phyloP scores from a whole-genome alignment of 2,888 invertebrate species.

The Hetaerina titia region DNA sequence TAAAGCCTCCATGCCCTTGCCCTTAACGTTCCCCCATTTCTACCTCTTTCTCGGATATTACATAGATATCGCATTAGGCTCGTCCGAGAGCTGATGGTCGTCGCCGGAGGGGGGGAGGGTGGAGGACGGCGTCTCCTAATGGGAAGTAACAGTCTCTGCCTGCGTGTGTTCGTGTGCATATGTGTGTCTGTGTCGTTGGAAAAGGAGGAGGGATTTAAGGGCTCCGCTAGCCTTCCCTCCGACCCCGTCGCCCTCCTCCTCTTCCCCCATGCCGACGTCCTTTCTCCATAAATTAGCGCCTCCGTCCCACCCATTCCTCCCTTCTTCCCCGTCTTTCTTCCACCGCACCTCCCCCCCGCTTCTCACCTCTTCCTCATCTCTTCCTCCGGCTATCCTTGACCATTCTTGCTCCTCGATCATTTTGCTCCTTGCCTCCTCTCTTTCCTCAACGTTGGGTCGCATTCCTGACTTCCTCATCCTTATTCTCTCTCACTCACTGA shows the following conservation, averaged over 20 bases:
- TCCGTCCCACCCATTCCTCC: neutral
- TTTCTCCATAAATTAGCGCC: conserved; percentile 12
- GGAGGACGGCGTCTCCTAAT: neutral
- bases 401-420: conserved; percentile 10
- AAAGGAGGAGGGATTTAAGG: neutral
- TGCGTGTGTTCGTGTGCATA: neutral
- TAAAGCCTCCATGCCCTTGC: neutral
- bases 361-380: neutral
- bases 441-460: neutral
- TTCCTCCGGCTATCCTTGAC: neutral
- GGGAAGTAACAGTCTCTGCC: neutral
- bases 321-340: neutral
- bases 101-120: neutral
- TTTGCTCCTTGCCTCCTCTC: neutral
- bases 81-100: neutral
- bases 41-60: neutral
- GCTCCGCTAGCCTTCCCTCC: neutral
- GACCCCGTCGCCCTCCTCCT: neutral
- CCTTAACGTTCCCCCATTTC: neutral
- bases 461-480: neutral
- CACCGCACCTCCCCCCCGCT: neutral
- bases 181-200: neutral
- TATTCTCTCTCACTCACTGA: neutral
- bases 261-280: neutral
- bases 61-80: conserved; percentile 12